Evolutionary conservation across 1,140 invertebrate genomes (phyloP).

Genomic region (Zelostemma sp.): DNA sequence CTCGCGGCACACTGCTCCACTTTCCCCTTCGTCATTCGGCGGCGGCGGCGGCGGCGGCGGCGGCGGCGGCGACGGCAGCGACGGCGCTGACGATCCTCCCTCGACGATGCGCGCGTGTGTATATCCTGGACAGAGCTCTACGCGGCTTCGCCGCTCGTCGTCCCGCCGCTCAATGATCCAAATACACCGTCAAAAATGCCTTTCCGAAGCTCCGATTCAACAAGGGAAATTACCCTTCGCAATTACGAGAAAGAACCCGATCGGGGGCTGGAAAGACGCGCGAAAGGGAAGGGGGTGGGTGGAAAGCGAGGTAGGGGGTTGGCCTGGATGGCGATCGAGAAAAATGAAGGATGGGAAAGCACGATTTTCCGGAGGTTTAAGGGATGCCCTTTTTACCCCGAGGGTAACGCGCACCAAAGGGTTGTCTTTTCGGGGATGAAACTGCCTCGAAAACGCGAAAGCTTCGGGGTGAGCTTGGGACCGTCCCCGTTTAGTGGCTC

Average conservation of each 20-base stretch:
- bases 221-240: too few relatives aligned
- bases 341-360: constrained; percentile 5
- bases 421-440: not conserved
- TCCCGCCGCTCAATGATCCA: not conserved
- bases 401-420: too few relatives aligned
- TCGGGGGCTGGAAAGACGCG: not conserved
- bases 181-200: too few relatives aligned
- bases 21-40: not conserved
- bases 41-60: not conserved
- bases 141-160: not conserved
- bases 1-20: constrained; percentile 2
- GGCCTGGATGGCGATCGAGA: constrained; percentile 2
- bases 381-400: not conserved
- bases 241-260: not conserved
- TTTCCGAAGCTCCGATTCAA: too few relatives aligned
- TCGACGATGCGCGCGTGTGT: not conserved
- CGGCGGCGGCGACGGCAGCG: not conserved
- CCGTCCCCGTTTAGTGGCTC: too few relatives aligned
- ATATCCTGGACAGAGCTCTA: too few relatives aligned
- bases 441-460: too few relatives aligned
- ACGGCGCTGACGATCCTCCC: not conserved
- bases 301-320: not conserved
- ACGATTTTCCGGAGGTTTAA: not conserved
- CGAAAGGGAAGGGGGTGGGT: not conserved
- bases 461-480: too few relatives aligned